phyloP scores from a whole-genome alignment of 2,888 invertebrate genomes.

The Drosophila longiperda region DNA sequence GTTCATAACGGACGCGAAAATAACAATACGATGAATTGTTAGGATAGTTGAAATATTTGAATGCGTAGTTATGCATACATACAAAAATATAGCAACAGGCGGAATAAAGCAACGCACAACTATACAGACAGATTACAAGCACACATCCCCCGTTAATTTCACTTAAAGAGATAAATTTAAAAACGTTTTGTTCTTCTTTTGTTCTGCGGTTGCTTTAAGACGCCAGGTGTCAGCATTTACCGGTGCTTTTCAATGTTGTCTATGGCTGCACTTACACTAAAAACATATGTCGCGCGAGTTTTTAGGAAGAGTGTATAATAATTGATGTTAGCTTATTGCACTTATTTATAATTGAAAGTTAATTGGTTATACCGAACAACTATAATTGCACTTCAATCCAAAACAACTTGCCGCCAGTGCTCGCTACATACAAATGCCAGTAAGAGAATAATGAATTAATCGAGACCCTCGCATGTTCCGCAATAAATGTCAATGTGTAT shows the following conservation, averaged over 20 bases:
- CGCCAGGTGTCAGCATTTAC: constrained; percentile 10
- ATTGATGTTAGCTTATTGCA: background rate
- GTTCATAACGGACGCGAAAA: constrained; percentile 19
- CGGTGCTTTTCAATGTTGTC: constrained; percentile 3
- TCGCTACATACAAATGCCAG: constrained; percentile 40
- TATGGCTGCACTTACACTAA: constrained; percentile 1
- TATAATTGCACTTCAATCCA: constrained; percentile 13
- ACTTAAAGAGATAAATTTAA: constrained; percentile 31
- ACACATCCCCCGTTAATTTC: constrained; percentile 19
- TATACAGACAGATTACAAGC: constrained; percentile 14
- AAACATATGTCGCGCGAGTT: background rate
- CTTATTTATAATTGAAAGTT: constrained; percentile 8
- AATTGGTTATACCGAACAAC: constrained; percentile 24
- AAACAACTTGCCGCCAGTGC: constrained; percentile 23
- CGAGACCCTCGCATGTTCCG: constrained; percentile 39
- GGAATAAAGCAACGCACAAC: background rate
- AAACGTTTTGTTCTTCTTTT: background rate
- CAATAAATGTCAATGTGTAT: constrained; percentile 29
- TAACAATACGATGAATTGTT: constrained; percentile 3
- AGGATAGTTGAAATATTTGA: constrained; percentile 13
- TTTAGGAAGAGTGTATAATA: background rate
- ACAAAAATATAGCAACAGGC: constrained; percentile 18
- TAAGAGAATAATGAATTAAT: constrained; percentile 43
- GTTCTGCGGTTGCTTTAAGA: constrained; percentile 9
- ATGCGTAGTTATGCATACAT: background rate